Evolutionary conservation across 2,113 vertebrate genomes (phyloP), one percentile per base, ranked within the genome.

Genomic region (Uria lomvia): DNA sequence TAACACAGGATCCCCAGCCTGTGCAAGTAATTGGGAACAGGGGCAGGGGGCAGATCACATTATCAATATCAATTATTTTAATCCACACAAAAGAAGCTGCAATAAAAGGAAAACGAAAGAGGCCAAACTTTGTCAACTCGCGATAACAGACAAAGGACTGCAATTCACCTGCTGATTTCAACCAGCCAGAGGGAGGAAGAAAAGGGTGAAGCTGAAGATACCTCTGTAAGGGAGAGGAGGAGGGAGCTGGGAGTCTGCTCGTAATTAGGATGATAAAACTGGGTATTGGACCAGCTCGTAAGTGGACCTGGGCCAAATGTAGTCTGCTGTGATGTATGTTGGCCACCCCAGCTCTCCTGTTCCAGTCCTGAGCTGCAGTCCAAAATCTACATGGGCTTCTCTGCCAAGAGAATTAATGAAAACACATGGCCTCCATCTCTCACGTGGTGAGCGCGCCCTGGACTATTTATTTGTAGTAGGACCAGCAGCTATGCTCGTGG

Each of bases 1-100:
- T 34, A 8, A 53, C 0, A 66, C 87, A 40, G 86, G 68, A 94
- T 97, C 86, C 79, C 76, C 76, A 88, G 85, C 45, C 88, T 59
- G 83, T 5, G 18, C 53, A 2, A 60, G 79, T 95, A 91, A 92
- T 95, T 94, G 89, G 86, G 83, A 89, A 53, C 91, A 87, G 96
- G 92, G 91, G 73, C 85, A 50, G 59, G 88, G 88, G 67, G 59
- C 92, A 89, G 92, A 78, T 60, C 91, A 29, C 40, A 1, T 95
- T 94, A 97, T 95, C 96, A 84, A 88, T 95, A 93, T 88, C 91
- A 92, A 86, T 97, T 94, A 92, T 95, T 96, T 91, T 84, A 97
- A 96, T 95, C 91, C 11, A 0, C 81, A 38, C 86, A 17, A 63
- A 92, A 88, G 82, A 92, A 78, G 72, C 72, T 93, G 59, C 52